Evolutionary conservation across 2,797 vertebrate genomes (phyloP), one percentile per base, ranked within the genome.

Genomic region (Amniataba percoides): DNA sequence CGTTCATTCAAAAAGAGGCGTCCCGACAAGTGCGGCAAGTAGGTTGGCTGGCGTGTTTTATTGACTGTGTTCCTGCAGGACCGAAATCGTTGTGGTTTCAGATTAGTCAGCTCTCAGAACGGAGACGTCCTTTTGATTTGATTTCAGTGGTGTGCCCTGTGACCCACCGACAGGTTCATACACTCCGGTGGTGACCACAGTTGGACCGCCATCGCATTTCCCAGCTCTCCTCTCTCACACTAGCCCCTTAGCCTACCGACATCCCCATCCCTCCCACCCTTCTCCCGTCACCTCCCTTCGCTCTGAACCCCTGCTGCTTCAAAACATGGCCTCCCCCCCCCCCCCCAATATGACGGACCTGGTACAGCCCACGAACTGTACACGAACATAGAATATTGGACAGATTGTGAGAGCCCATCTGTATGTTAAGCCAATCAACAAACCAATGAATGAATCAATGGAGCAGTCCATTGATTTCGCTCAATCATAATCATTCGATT

Each of bases 401-500:
- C 39, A 76, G 76, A 75, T 68, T 73, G 82, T 87, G 72, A 86
- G 71, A 71, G 88, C 68, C 85, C 92, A 88, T 90, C 77, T 89
- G 68, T 92, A 74, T 92, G 90, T 91, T 82, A 81, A 92, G 64
- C 70, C 83, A 84, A 72, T 89, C 81, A 89, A 77, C 69, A 56
- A 92, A 93, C 93, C 88, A 91, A 91, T 90, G 85, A 89, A 83
- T 89, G 81, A 91, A 79, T 87, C 85, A 65, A 65, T 51, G 25
- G 74, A 90, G 89, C 85, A 83, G 87, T 90, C 90, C 92, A 90
- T 91, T 92, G 91, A 92, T 92, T 92, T 91, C 78, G 83, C 61
- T 81, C 80, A 77, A 71, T 85, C 89, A 87, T 85, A 68, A 88
- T 77, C 88, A 90, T 91, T 88, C 65, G 81, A 84, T 81, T 84